A percentile compares a stretch with the other conserved stretches of the same genome.
Evolutionary conservation across 1,140 invertebrate genomes (phyloP).

Genomic region (Atta cephalotes): DNA sequence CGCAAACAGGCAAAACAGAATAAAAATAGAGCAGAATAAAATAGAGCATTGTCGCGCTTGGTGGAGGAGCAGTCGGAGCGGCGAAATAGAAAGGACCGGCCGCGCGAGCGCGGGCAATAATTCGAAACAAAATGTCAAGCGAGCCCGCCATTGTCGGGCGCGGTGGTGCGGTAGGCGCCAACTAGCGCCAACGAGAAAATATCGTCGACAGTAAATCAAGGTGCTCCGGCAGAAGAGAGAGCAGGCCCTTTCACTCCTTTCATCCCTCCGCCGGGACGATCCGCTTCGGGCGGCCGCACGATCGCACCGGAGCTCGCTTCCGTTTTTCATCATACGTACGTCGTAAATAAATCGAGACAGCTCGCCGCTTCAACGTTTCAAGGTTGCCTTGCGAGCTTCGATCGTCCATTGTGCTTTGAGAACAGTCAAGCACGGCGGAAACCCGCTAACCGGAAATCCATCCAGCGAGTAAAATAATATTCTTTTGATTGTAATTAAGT

Average conservation of each 20-base stretch:
- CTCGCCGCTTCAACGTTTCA: conserved; percentile 48
- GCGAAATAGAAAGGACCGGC: conserved; percentile 80
- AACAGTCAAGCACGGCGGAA: background rate
- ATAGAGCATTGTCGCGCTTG: conserved; percentile 59
- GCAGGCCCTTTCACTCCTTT: conserved; percentile 67
- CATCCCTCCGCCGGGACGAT: conserved; percentile 61
- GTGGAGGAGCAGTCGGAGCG: conserved; percentile 47
- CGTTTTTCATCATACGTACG: conserved; percentile 78
- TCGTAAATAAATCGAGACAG: conserved; percentile 69
- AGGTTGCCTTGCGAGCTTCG: conserved; percentile 48
- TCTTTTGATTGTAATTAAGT: background rate
- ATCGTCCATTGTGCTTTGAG: background rate
- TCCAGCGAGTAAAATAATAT: background rate
- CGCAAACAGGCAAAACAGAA: conserved; percentile 44
- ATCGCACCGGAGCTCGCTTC: conserved; percentile 73
- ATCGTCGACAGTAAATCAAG: conserved; percentile 84
- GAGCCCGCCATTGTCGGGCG: conserved; percentile 82
- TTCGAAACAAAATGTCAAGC: conserved; percentile 84
- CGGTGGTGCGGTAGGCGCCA: conserved; percentile 82
- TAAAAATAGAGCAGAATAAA: conserved; percentile 52
- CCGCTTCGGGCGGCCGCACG: conserved; percentile 64
- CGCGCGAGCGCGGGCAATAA: conserved; percentile 82
- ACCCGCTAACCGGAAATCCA: background rate
- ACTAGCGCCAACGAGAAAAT: conserved; percentile 82
- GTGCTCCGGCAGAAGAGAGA: conserved; percentile 78